Evolutionary conservation across 1,140 invertebrate genomes (phyloP).

Genomic region (Chlorops oryzae): DNA sequence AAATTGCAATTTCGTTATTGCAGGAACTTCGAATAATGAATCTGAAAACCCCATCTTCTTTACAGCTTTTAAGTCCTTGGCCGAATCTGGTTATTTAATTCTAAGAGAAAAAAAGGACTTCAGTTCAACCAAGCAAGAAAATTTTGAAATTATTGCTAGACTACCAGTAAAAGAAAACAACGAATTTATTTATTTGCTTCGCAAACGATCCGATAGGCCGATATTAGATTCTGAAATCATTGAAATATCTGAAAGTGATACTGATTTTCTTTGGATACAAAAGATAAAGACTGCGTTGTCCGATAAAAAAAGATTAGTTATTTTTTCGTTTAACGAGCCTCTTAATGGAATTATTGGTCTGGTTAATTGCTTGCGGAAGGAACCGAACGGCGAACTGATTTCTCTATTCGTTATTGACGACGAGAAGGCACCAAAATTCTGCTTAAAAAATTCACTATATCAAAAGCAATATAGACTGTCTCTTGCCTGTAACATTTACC

Average conservation of each 20-base stretch:
- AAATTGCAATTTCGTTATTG: slow-evolving; percentile 55
- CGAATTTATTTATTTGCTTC: slow-evolving; percentile 41
- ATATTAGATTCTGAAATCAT: slow-evolving; percentile 32
- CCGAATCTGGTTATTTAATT: slow-evolving; percentile 51
- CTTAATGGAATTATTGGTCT: slow-evolving; percentile 77
- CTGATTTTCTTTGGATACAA: slow-evolving; percentile 52
- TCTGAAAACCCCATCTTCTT: slow-evolving; percentile 14
- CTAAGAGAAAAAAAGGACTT: slow-evolving; percentile 42
- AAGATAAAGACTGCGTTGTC: slow-evolving; percentile 51
- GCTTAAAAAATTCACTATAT: slow-evolving; percentile 59
- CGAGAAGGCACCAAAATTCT: slow-evolving; percentile 58
- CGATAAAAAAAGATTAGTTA: slow-evolving; percentile 50
- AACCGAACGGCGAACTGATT: slow-evolving; percentile 60
- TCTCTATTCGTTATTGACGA: slow-evolving; percentile 62
- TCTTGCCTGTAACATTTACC: slow-evolving; percentile 74
- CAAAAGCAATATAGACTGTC: slow-evolving; percentile 62
- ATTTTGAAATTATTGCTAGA: slow-evolving; percentile 32
- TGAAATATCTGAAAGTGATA: slow-evolving; percentile 32
- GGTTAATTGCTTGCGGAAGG: slow-evolving; percentile 66
- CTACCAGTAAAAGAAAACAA: slow-evolving; percentile 30
- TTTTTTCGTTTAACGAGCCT: slow-evolving; percentile 58
- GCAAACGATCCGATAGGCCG: slow-evolving; percentile 25
- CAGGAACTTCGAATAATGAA: slow-evolving; percentile 35
- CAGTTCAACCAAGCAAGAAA: slow-evolving; percentile 18
- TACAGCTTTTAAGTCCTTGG: slow-evolving; percentile 29